Conservation (phyloP, 2,113 vertebrate genomes). For the Sinocyclocheilus anophthalmus region DNA sequence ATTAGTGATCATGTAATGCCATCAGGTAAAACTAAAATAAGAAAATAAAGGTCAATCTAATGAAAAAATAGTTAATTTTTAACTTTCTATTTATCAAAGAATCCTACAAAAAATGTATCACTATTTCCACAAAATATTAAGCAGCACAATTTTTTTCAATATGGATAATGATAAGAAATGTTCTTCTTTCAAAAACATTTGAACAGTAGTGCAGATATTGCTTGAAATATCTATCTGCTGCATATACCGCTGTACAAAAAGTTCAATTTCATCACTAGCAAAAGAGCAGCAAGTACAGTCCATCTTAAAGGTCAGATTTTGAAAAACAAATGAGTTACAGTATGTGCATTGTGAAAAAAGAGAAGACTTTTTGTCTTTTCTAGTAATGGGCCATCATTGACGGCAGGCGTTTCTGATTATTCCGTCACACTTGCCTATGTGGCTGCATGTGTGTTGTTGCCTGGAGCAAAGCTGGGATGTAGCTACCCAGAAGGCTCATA, state of each 20-base stretch:
- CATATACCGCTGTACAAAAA: neutral
- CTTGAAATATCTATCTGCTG: neutral
- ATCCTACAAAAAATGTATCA: too few species aligned
- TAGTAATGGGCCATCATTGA: neutral
- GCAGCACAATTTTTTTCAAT: too few species aligned
- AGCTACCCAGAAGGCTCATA: neutral
- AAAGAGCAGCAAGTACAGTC: neutral
- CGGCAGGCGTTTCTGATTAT: neutral
- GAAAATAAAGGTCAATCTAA: too few species aligned
- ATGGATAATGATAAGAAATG: too few species aligned
- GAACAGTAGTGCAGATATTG: neutral
- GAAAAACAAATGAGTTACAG: neutral
- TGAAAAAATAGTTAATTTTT: too few species aligned
- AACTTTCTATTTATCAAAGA: too few species aligned
- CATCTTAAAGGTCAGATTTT: neutral
- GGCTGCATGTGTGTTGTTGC: neutral
- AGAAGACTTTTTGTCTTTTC: neutral
- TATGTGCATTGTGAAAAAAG: neutral
- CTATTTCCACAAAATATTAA: too few species aligned
- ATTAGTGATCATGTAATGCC: too few species aligned
- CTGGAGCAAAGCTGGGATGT: neutral
- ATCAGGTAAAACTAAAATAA: too few species aligned
- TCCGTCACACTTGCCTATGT: too few species aligned
- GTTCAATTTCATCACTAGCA: neutral
- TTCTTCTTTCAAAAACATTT: too few species aligned